Evolutionary conservation across 2,888 invertebrate species (phyloP).

Genomic region (Argyresthia goedartella): DNA sequence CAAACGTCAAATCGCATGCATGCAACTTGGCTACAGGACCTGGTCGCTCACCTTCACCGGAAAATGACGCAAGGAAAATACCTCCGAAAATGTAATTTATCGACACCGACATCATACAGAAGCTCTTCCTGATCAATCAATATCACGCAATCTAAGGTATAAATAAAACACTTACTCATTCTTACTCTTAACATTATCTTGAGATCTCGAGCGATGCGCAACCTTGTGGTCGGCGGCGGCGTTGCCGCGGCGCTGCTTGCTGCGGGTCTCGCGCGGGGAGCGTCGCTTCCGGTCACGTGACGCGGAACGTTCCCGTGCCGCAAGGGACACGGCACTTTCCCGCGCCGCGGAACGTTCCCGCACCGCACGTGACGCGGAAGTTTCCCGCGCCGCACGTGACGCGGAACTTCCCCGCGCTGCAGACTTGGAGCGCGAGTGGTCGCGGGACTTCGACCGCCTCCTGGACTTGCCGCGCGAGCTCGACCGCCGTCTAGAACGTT

Average conservation of each 20-base stretch:
- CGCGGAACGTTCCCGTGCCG: too few relatives aligned
- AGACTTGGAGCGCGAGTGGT: slow-evolving; percentile 36
- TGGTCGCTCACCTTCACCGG: too few relatives aligned
- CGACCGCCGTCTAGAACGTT: slow-evolving; percentile 35
- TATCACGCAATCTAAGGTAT: background rate
- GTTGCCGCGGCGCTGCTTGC: slow-evolving; percentile 18
- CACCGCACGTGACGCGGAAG: slow-evolving; percentile 24
- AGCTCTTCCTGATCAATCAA: too few relatives aligned
- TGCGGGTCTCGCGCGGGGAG: slow-evolving; percentile 22
- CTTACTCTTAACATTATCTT: slow-evolving; percentile 41
- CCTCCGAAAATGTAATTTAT: too few relatives aligned
- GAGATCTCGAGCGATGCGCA: slow-evolving; percentile 48
- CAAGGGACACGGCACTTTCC: background rate
- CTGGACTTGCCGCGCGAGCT: slow-evolving; percentile 36
- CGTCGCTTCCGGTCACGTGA: too few relatives aligned
- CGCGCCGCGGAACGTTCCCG: slow-evolving; percentile 7
- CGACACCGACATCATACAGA: too few relatives aligned
- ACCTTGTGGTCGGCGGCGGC: slow-evolving; percentile 35
- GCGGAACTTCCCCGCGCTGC: slow-evolving; percentile 28
- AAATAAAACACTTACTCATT: slow-evolving; percentile 40
- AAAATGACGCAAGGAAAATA: too few relatives aligned
- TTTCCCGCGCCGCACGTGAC: slow-evolving; percentile 23
- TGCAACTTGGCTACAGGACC: too few relatives aligned
- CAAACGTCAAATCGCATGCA: too few relatives aligned
- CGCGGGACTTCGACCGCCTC: slow-evolving; percentile 30